Evolutionary conservation across 2,888 invertebrate species (phyloP).

Genomic region (Hyalella azteca): DNA sequence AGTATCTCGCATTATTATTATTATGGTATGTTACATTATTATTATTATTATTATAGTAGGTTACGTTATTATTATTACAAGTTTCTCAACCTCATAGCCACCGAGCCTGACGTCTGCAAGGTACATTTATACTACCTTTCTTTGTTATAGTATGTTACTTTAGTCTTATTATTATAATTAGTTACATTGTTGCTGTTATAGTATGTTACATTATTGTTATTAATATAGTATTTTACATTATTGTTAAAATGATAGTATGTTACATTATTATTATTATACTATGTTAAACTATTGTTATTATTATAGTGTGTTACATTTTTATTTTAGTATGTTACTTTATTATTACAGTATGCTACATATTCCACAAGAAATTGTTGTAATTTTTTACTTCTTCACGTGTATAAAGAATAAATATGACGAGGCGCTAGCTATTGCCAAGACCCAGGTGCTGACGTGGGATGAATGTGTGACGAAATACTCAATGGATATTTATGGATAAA

Average conservation of each 20-base stretch:
- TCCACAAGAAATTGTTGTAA: no score
- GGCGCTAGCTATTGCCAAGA: no score
- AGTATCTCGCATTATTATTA: no score
- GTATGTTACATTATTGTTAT: not conserved
- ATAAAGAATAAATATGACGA: no score
- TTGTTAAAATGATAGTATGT: not conserved
- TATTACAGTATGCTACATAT: not conserved
- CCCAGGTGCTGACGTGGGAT: no score
- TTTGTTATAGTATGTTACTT: not conserved
- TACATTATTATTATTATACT: not conserved
- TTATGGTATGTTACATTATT: no score
- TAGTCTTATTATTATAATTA: not conserved
- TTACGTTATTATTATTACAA: no score
- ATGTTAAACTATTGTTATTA: not conserved
- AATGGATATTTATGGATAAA: no score
- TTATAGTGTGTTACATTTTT: not conserved
- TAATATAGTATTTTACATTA: not conserved
- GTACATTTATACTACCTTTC: not conserved
- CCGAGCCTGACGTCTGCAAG: slow-evolving; percentile 34
- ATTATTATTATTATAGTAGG: no score
- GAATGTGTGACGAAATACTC: no score
- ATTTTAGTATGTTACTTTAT: not conserved
- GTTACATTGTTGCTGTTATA: not conserved
- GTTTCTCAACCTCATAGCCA: slow-evolving; percentile 44
- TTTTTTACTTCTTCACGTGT: no score